Evolutionary conservation across 2,888 invertebrate genomes (phyloP).

Genomic region (Protodeltote pygarga): DNA sequence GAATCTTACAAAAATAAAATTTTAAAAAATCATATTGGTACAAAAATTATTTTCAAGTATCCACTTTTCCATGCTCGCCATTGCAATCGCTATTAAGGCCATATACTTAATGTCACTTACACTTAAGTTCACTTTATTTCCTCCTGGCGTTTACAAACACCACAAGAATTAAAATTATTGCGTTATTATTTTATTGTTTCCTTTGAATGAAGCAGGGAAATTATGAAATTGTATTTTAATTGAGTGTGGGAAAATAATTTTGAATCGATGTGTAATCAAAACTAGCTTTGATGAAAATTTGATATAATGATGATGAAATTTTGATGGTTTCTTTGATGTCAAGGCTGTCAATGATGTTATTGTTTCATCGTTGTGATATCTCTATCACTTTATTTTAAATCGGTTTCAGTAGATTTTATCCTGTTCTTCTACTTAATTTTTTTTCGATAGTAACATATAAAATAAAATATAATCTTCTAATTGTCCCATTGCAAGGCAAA

Average conservation of each 20-base stretch:
- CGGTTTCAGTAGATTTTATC: too few species aligned
- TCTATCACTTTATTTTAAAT: too few species aligned
- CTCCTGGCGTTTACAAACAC: slow-evolving; percentile 6
- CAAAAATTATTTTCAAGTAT: neutral
- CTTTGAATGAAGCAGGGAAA: neutral
- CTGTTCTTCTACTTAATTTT: too few species aligned
- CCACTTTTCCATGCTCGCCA: slow-evolving; percentile 1
- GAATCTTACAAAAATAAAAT: neutral
- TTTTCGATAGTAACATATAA: too few species aligned
- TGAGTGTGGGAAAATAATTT: slow-evolving; percentile 16
- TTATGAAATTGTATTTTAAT: neutral
- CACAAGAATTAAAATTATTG: slow-evolving; percentile 8
- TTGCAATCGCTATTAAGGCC: slow-evolving; percentile 10
- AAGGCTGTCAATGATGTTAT: too few species aligned
- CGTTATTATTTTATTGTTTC: slow-evolving; percentile 3
- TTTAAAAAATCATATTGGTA: neutral
- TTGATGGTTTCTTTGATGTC: slow-evolving; percentile 21
- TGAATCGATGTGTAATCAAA: slow-evolving; percentile 17
- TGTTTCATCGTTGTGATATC: too few species aligned
- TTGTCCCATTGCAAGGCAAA: too few species aligned
- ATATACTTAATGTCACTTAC: slow-evolving; percentile 14
- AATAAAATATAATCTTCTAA: too few species aligned
- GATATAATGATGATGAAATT: slow-evolving; percentile 21
- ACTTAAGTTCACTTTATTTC: slow-evolving; percentile 9
- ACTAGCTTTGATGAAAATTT: slow-evolving; percentile 2